Base-by-base conservation (phyloP, 1,140 invertebrate species). In the Thaumatotibia leucotreta region DNA sequence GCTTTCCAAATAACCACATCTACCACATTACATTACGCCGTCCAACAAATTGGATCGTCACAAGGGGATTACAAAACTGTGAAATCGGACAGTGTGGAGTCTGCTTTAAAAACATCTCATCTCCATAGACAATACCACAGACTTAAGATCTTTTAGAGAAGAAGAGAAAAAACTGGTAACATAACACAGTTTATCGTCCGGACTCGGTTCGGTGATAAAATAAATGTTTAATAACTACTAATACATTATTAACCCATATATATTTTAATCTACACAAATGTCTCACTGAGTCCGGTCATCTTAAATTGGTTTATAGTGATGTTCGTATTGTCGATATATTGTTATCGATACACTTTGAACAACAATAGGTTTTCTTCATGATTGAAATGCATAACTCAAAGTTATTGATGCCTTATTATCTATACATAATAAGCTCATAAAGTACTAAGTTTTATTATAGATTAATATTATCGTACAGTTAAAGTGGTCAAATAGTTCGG, bases 181-280 rank as follows among this genome's bases (percentile, higher is more conserved):
- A 69, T 69, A 62, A 65, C 64, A 65, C 61, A 54, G 61, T 69
- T 69, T 69, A 62, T 62, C 54, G 20, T 31, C 52, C 45, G 50
- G 22, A 11, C 5, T 29, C 17, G 24, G 32, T 5, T 35, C 69
- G 54, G 66, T 65, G 61, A 68, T 68, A 72, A 76, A 72, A 73
- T 68, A 27, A 68, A 74, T 67, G 71, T 75, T 79, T 77, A 80
- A 76, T 80, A 80, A 79, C 72, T 67, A 70, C 70, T 74, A 79
- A 82, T 77, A 79, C 70, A 71, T 84, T 84, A 84, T 82, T 83
- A 84, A 79, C 70, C 70, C 66, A 77, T 77, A 78, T 74, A 74
- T 76, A 75, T 83, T 83, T 80, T 86, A 88, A 86, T 88, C 82
- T 84, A 80, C 77, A 83, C 74, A 83, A 83, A 84, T 77, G 78